Evolutionary conservation across 2,113 vertebrate species (phyloP), one percentile per base, ranked within the genome.

Genomic region (Plectropomus leopardus): DNA sequence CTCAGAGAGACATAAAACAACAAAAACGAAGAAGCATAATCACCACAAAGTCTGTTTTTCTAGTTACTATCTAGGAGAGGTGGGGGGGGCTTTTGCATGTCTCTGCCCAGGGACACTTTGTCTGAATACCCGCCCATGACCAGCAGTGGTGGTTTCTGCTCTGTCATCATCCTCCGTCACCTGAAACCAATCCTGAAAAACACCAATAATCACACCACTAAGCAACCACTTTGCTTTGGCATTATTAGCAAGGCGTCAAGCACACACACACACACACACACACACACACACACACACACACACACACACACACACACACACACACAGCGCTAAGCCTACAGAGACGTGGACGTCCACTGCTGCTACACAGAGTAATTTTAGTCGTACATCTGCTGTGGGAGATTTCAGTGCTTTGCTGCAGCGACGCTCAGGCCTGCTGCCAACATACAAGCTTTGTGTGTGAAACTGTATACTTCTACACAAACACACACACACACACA

Each of bases 371-470:
- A 58, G 72, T 71, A 42, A 83, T 72, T 78, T 78, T 48, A 78
- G 57, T 34, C 10, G 40, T 58, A 19, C 82, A 79, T 78, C 69
- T 79, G 76, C 70, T 79, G 82, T 7, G 61, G 68, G 74, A 71
- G 68, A 72, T 83, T 60, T 77, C 67, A 24, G 50, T 1, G 53
- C 51, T 59, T 4, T 34, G 40, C 70, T 14, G 70, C 11, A 8
- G 21, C 59, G 4, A 60, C 55, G 60, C 28, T 54, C 47, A 17
- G 75, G 28, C 54, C 63, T 7, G 40, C 48, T 70, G 79, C 72
- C 72, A 66, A 26, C 9, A 2, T 0, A 15, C 47, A 14, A 3
- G 72, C 73, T 70, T 19, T 76, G 58, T 32, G 55, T 55, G 64
- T 63, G 64, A 70, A 61, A 70, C 48, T 61, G 34, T 57, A 30